A percentile compares a stretch with the other conserved stretches of the same genome.
These are phyloP conservation scores for Hepsetus odoe DNA, from an alignment of 2,113 vertebrate species.

Conservation along the genomic window DNA sequence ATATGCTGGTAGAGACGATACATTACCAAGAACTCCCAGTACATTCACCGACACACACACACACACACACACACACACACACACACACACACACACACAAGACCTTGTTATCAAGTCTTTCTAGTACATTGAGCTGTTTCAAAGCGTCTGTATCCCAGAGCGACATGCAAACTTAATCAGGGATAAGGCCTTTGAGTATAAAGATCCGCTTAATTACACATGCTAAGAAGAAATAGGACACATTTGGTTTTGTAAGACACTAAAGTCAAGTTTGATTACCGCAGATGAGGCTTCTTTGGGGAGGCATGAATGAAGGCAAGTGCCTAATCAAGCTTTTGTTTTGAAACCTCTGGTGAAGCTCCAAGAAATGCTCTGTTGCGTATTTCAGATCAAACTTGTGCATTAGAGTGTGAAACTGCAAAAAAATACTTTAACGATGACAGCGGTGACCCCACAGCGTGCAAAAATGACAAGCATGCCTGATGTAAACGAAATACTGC, in stretches of 20 bases:
- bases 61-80: too few relatives aligned
- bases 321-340: neutral
- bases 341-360: neutral
- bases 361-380: neutral
- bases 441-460: neutral
- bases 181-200: neutral
- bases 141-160: neutral
- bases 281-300: neutral
- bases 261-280: neutral
- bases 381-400: neutral
- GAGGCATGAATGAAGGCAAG: neutral
- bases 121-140: neutral
- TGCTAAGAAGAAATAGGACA: slow-evolving; percentile 18
- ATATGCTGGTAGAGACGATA: too few relatives aligned
- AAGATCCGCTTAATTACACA: slow-evolving; percentile 28
- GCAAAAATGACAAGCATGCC: neutral
- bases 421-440: neutral
- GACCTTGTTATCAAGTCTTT: neutral
- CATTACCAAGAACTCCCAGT: too few relatives aligned
- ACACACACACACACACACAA: neutral
- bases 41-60: too few relatives aligned
- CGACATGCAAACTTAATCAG: slow-evolving; percentile 9
- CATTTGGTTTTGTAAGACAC: neutral
- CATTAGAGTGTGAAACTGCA: neutral
- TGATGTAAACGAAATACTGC: neutral